A percentile compares a stretch with the other conserved stretches of the same genome.
Evolutionary conservation across 2,888 invertebrate species (phyloP).

Genomic region (Agrotis clavis): DNA sequence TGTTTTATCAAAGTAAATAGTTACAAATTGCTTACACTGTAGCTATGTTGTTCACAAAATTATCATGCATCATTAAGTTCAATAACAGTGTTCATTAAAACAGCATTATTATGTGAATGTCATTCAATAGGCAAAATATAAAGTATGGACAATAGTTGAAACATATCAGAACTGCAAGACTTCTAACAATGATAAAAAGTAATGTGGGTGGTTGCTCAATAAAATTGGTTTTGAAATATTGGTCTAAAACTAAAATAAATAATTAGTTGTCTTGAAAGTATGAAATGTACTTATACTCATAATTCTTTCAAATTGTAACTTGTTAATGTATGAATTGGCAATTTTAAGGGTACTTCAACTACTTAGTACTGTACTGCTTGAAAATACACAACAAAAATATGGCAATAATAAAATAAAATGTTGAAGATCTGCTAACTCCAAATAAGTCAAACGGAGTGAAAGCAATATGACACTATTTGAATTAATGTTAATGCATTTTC

Average conservation of each 20-base stretch:
- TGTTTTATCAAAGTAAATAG: constrained; percentile 67
- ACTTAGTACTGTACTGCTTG: not conserved
- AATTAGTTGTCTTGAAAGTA: constrained; percentile 18
- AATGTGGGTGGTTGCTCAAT: constrained; percentile 56
- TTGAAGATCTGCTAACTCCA: not conserved
- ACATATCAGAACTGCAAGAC: constrained; percentile 67
- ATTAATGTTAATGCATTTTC: not conserved
- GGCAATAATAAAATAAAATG: not conserved
- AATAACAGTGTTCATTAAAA: constrained; percentile 27
- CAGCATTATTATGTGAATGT: constrained; percentile 23
- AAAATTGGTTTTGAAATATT: constrained; percentile 36
- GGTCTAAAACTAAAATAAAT: not conserved
- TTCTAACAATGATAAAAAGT: constrained; percentile 36
- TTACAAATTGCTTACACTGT: constrained; percentile 44
- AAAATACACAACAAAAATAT: not conserved
- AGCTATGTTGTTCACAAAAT: constrained; percentile 22
- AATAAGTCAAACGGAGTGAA: not conserved
- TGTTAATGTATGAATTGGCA: not conserved
- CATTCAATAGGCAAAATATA: constrained; percentile 27
- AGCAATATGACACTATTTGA: too few relatives aligned
- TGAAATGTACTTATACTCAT: not conserved
- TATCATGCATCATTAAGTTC: constrained; percentile 18
- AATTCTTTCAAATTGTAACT: constrained; percentile 14
- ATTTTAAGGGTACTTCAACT: not conserved
- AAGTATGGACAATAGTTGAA: constrained; percentile 56